These are phyloP conservation scores for Coptodon bakossiorum DNA, from an alignment of 2,113 vertebrate genomes.

Conservation along the genomic window DNA sequence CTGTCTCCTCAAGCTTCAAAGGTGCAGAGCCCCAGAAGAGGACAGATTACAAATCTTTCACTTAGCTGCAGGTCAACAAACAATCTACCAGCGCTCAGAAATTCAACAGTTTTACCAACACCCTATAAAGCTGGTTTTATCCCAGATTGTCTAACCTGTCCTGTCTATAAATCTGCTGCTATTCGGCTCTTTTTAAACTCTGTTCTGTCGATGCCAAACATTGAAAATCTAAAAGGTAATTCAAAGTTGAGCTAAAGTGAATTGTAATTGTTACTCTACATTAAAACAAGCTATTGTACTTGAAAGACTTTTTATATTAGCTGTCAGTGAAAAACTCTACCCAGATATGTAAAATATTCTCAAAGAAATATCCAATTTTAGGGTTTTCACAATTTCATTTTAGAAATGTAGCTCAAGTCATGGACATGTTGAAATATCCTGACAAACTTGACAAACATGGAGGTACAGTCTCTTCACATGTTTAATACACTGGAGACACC, in stretches of 20 bases:
- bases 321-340: not conserved
- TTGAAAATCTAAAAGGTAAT: not conserved
- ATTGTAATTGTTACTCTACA: not conserved
- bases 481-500: not conserved
- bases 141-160: not conserved
- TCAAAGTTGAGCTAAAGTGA: not conserved
- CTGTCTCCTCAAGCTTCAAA: not conserved
- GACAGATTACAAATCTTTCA: conserved; percentile 1
- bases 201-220: not conserved
- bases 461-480: not conserved
- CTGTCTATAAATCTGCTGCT: not conserved
- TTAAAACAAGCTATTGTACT: not conserved
- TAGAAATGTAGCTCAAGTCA: not conserved
- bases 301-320: not conserved
- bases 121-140: not conserved
- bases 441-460: not conserved
- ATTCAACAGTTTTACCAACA: conserved; percentile 10
- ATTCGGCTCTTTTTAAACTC: not conserved
- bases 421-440: not conserved
- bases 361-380: not conserved
- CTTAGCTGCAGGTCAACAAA: conserved; percentile 9
- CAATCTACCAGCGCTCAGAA: conserved; percentile 7
- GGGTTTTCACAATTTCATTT: not conserved
- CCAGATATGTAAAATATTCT: not conserved
- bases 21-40: not conserved